A percentile compares a stretch with the other conserved stretches of the same genome.
Conservation (phyloP, 2,888 invertebrate genomes). For the Drosophila engyochracea region DNA sequence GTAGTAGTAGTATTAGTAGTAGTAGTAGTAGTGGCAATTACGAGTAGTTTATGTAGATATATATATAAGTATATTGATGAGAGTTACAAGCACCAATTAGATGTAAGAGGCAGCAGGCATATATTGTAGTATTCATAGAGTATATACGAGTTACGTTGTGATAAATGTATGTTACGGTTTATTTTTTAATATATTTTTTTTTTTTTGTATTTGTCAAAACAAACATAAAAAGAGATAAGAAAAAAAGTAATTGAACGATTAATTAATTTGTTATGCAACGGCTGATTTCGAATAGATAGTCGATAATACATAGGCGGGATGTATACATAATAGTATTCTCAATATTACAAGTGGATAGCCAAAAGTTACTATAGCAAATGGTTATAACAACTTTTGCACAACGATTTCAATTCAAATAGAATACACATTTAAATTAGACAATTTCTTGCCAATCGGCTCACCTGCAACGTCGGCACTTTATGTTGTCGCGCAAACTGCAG, state of each 20-base stretch:
- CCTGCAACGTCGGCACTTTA: conserved; percentile 88
- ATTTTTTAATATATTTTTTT: conserved; percentile 16
- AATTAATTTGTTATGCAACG: conserved; percentile 71
- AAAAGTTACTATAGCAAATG: conserved; percentile 77
- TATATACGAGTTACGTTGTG: conserved; percentile 70
- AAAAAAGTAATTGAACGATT: conserved; percentile 72
- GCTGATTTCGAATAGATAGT: conserved; percentile 62
- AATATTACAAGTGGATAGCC: conserved; percentile 60
- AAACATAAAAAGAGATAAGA: conserved; percentile 81
- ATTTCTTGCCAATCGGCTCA: conserved; percentile 73
- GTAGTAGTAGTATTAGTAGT: conserved; percentile 38
- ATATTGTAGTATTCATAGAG: conserved; percentile 51
- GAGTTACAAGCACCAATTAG: conserved; percentile 83
- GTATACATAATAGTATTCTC: conserved; percentile 47
- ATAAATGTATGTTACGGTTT: conserved; percentile 66
- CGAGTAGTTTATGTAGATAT: conserved; percentile 39
- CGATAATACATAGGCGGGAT: conserved; percentile 56
- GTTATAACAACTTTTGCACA: conserved; percentile 77
- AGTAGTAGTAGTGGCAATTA: conserved; percentile 30
- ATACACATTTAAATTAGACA: background rate
- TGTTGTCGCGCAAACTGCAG: conserved; percentile 90
- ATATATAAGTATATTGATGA: conserved; percentile 50
- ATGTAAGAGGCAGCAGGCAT: conserved; percentile 82
- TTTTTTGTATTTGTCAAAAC: conserved; percentile 39
- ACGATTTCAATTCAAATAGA: conserved; percentile 49